phyloP scores from a whole-genome alignment of 2,797 vertebrate species.

The Pangasius krempfi region DNA sequence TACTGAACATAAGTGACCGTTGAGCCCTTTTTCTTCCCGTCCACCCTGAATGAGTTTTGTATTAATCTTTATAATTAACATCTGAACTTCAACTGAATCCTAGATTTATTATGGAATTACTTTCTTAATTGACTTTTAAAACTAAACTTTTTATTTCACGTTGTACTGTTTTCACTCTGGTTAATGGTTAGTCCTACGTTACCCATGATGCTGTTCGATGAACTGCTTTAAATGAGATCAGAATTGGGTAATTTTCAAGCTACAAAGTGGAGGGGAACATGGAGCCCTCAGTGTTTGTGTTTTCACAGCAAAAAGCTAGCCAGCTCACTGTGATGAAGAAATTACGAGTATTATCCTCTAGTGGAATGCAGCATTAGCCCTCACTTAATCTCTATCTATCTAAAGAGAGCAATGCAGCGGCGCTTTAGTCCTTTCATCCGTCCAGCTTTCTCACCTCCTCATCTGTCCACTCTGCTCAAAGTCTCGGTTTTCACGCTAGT shows the following conservation, averaged over 20 bases:
- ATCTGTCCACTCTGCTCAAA: not conserved
- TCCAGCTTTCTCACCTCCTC: not conserved
- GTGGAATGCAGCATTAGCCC: not conserved
- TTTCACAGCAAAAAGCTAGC: too few relatives aligned
- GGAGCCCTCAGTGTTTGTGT: too few relatives aligned
- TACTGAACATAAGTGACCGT: conserved; percentile 36
- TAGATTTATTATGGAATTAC: not conserved
- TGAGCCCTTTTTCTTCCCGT: conserved; percentile 30
- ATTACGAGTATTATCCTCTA: not conserved
- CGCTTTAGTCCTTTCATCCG: not conserved
- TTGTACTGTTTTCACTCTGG: not conserved
- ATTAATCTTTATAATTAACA: not conserved
- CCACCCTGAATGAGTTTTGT: not conserved
- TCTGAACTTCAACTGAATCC: not conserved
- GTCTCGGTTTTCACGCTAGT: too few relatives aligned
- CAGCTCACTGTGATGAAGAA: not conserved
- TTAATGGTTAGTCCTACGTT: not conserved
- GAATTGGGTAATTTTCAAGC: not conserved
- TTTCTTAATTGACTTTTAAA: not conserved
- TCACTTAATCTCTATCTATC: not conserved
- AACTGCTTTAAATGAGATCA: not conserved
- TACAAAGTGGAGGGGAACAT: too few relatives aligned
- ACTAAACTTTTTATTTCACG: not conserved
- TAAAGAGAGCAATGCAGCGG: not conserved
- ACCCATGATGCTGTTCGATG: not conserved